Evolutionary conservation across 30 jellyfish, hydroid and myxozoan species (phyloP).

Genomic region (Hydra vulgaris): DNA sequence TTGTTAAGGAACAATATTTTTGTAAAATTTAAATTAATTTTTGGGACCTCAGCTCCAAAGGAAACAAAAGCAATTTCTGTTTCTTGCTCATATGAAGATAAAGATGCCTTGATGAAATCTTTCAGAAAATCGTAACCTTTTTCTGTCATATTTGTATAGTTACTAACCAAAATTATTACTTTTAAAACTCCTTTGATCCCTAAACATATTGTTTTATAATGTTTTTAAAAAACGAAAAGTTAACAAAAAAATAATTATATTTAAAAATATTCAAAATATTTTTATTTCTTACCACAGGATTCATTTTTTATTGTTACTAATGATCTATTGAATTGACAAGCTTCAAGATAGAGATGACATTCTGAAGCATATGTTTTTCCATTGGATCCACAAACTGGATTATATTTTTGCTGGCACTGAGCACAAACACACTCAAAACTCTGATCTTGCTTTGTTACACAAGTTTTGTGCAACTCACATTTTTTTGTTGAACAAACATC

Average conservation of each 20-base stretch:
- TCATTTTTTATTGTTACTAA: constrained; percentile 26
- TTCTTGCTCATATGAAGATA: background rate
- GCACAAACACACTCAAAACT: constrained; percentile 43
- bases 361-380: constrained; percentile 45
- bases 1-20: background rate
- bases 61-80: constrained; percentile 1
- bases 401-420: constrained; percentile 4
- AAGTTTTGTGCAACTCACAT: constrained; percentile 5
- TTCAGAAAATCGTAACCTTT: background rate
- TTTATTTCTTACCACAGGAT: constrained; percentile 43
- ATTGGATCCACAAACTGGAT: constrained; percentile 70
- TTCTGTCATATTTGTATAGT: background rate
- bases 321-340: constrained; percentile 20
- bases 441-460: constrained; percentile 20
- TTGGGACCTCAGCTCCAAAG: background rate
- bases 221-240: background rate
- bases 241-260: background rate
- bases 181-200: constrained; percentile 6
- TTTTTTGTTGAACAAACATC: constrained; percentile 5
- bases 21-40: background rate
- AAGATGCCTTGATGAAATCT: background rate
- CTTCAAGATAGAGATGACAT: constrained; percentile 32
- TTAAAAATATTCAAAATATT: background rate
- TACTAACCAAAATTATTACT: constrained; percentile 6
- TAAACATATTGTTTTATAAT: background rate